These are phyloP conservation scores for Thereva unica DNA, from an alignment of 2,888 invertebrate genomes.

Conservation along the genomic window DNA sequence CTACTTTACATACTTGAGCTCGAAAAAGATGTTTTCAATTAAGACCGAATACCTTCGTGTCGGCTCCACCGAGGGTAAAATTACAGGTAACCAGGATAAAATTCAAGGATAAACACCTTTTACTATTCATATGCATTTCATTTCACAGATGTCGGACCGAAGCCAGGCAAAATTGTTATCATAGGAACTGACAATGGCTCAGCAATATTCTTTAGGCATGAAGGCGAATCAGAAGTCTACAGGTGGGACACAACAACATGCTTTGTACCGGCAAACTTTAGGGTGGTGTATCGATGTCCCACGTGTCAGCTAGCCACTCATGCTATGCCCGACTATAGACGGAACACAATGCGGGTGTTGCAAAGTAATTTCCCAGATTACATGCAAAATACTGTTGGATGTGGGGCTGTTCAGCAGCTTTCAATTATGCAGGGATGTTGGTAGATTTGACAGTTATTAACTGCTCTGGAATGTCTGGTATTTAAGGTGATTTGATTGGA, in stretches of 20 bases:
- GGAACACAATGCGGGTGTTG: conserved; percentile 63
- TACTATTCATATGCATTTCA: conserved; percentile 4
- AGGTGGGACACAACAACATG: conserved; percentile 63
- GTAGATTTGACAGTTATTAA: conserved; percentile 25
- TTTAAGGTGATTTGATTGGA: neutral
- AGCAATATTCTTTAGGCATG: conserved; percentile 65
- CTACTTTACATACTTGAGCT: conserved; percentile 67
- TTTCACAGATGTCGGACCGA: conserved; percentile 61
- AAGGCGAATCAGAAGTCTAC: conserved; percentile 63
- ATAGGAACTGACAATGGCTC: conserved; percentile 67
- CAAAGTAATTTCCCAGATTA: conserved; percentile 70
- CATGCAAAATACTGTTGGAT: conserved; percentile 65
- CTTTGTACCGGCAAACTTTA: conserved; percentile 59
- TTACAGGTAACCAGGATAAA: conserved; percentile 50
- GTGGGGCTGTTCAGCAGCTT: conserved; percentile 64
- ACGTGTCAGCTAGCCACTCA: conserved; percentile 64
- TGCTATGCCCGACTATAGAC: conserved; percentile 63
- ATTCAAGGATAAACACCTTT: neutral
- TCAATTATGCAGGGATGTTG: conserved; percentile 48
- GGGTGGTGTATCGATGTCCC: conserved; percentile 61
- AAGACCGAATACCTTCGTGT: conserved; percentile 66
- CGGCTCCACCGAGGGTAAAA: conserved; percentile 62
- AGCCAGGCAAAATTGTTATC: conserved; percentile 63
- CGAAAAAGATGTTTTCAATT: conserved; percentile 67
- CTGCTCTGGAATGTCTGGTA: neutral